Base-by-base conservation (phyloP, 1,140 invertebrate species). In the Drosophila pruinosa region DNA sequence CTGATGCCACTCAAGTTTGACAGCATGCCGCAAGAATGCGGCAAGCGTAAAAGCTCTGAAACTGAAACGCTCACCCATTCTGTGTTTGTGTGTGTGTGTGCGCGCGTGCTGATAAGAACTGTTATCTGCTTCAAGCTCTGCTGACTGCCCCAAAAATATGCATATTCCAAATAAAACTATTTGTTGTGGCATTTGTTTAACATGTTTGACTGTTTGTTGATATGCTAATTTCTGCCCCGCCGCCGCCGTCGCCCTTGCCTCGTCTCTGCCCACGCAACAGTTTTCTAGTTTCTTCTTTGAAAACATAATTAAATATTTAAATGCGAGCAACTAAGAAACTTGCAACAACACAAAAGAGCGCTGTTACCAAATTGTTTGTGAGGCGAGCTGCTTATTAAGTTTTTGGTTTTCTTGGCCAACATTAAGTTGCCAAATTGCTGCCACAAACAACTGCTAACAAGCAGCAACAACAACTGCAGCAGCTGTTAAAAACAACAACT, bases 281-380 rank as follows among this genome's bases (percentile, higher is more conserved):
- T 68, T 59, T 63, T 36, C 31, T 47, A 38, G 36, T 52, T 52
- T 52, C 26, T 28, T 61, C 19, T 21, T 50, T 56, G 41, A 57
- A 64, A 65, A 57, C 68, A 59, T 72, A 67, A 72, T 72, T 53
- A 72, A 72, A 72, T 72, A 72, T 72, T 72, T 67, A 72, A 72
- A 72, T 72, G 45, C 62, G 69, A 72, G 45, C 69, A 72, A 67
- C 58, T 70, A 70, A 62, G 59, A 41, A 57, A 14, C 21, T 63
- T n/a, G n/a, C n/a, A 39, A 56, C 3, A 17, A 47, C 22, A 24
- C 57, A 47, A 48, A 28, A 67, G 48, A 75, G 22, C 24, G 39
- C 45, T 63, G 78, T 81, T 80, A 74, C 53, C 52, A 72, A 81
- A 80, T 80, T 72, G 59, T 21, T 58, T n/a, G 62, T 31, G 26